These are phyloP conservation scores for Drosophila bocqueti DNA, from an alignment of 1,140 invertebrate species.

Conservation along the genomic window DNA sequence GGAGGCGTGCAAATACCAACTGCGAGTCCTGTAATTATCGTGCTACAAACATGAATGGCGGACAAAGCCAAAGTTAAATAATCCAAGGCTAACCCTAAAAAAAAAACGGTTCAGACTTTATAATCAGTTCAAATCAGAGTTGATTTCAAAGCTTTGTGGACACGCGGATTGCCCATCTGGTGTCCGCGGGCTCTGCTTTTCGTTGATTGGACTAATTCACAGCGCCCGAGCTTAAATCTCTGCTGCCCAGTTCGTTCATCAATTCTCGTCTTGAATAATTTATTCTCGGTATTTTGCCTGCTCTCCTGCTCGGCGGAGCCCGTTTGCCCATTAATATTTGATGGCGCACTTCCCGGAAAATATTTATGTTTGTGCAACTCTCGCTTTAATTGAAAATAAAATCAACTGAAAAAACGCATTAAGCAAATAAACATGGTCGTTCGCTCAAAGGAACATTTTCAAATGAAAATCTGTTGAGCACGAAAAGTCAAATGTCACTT, in stretches of 20 bases:
- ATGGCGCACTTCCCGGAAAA: constrained; percentile 23
- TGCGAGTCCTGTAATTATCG: constrained; percentile 13
- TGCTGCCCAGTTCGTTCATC: constrained; percentile 49
- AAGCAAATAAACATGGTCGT: constrained; percentile 8
- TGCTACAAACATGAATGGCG: background rate
- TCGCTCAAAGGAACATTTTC: constrained; percentile 3
- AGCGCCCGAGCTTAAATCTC: constrained; percentile 17
- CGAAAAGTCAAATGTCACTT: constrained; percentile 65
- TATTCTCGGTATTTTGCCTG: constrained; percentile 22
- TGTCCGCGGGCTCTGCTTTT: background rate
- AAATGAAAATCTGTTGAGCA: constrained; percentile 38
- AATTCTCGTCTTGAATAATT: constrained; percentile 45
- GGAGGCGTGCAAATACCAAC: constrained; percentile 13
- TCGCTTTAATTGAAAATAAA: constrained; percentile 46
- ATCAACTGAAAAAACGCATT: constrained; percentile 14
- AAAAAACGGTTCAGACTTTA: constrained; percentile 12
- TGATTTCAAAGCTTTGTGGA: constrained; percentile 12
- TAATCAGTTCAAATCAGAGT: constrained; percentile 6
- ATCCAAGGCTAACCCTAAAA: background rate
- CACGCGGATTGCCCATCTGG: constrained; percentile 7
- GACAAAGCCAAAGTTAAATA: background rate
- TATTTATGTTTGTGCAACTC: constrained; percentile 39
- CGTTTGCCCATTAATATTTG: constrained; percentile 32
- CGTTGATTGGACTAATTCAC: constrained; percentile 24
- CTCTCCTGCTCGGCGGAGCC: too few relatives aligned